Evolutionary conservation across 2,113 vertebrate genomes (phyloP).

Genomic region (Alosa alosa): DNA sequence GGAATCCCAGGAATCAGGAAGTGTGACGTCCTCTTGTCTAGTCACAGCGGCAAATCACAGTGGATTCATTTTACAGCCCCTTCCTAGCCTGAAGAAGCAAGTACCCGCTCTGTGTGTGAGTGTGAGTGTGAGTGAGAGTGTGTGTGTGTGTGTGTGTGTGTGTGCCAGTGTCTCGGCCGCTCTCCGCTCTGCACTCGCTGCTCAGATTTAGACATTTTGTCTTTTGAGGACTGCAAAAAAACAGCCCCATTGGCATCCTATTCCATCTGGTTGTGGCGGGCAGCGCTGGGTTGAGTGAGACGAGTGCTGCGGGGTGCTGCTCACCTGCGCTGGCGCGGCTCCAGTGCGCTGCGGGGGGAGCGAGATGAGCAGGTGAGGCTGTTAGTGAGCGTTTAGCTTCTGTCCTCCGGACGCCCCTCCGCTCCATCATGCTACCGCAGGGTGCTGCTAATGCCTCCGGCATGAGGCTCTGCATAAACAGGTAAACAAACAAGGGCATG

Average conservation of each 20-base stretch:
- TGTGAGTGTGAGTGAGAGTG: neutral
- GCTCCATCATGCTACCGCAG: neutral
- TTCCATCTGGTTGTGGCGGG: too few species aligned
- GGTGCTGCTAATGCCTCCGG: neutral
- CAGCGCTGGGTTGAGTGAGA: too few species aligned
- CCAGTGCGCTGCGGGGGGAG: neutral
- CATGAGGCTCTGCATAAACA: neutral
- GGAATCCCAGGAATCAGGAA: neutral
- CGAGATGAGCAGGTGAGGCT: neutral
- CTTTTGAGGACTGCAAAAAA: too few species aligned
- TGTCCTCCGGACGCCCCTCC: neutral
- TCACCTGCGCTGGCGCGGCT: neutral
- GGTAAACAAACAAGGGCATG: neutral
- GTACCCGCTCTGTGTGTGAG: too few species aligned
- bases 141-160: constrained; percentile 17
- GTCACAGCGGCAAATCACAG: neutral
- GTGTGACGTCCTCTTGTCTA: neutral
- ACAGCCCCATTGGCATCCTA: neutral
- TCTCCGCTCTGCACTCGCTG: too few species aligned
- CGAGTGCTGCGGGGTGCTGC: neutral
- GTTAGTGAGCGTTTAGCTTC: neutral
- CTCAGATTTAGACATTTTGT: too few species aligned
- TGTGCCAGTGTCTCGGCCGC: neutral
- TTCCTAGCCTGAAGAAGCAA: too few species aligned
- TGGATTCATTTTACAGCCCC: neutral